Conservation (phyloP, 2,113 vertebrate species). For the Periophthalmus modestus region DNA sequence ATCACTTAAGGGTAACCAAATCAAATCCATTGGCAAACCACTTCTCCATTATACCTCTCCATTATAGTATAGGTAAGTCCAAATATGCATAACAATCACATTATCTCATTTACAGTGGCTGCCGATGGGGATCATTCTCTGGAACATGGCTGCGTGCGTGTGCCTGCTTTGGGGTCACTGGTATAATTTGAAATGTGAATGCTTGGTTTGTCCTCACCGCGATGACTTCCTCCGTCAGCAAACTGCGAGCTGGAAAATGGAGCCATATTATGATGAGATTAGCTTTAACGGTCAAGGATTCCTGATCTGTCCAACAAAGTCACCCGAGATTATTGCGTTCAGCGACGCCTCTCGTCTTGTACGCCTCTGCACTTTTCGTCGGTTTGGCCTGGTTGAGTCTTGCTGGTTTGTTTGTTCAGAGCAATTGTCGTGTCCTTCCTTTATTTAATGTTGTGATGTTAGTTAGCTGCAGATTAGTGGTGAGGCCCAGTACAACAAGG, state of each 20-base stretch:
- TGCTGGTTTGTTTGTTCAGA: slow-evolving; percentile 28
- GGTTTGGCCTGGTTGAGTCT: slow-evolving; percentile 16
- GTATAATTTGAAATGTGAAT: slow-evolving; percentile 74
- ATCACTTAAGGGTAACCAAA: neutral
- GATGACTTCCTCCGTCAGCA: slow-evolving; percentile 79
- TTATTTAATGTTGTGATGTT: neutral
- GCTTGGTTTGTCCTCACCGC: slow-evolving; percentile 72
- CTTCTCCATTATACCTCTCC: neutral
- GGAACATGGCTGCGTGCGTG: slow-evolving; percentile 10
- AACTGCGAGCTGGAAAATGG: slow-evolving; percentile 74
- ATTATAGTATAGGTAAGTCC: slow-evolving; percentile 12
- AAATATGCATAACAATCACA: slow-evolving; percentile 40
- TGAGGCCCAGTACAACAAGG: slow-evolving; percentile 3
- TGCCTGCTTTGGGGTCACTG: slow-evolving; percentile 59
- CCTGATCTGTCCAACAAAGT: slow-evolving; percentile 73
- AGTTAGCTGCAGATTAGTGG: neutral
- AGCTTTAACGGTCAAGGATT: slow-evolving; percentile 74
- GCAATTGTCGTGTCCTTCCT: slow-evolving; percentile 13
- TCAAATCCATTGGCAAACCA: neutral
- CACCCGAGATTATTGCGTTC: slow-evolving; percentile 63
- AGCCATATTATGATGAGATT: slow-evolving; percentile 72
- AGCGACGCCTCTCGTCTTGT: slow-evolving; percentile 31
- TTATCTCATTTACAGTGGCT: slow-evolving; percentile 2
- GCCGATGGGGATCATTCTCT: slow-evolving; percentile 20
- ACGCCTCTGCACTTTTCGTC: slow-evolving; percentile 19